Evolutionary conservation across 2,888 invertebrate genomes (phyloP).

Genomic region (Alloplasta piceator): DNA sequence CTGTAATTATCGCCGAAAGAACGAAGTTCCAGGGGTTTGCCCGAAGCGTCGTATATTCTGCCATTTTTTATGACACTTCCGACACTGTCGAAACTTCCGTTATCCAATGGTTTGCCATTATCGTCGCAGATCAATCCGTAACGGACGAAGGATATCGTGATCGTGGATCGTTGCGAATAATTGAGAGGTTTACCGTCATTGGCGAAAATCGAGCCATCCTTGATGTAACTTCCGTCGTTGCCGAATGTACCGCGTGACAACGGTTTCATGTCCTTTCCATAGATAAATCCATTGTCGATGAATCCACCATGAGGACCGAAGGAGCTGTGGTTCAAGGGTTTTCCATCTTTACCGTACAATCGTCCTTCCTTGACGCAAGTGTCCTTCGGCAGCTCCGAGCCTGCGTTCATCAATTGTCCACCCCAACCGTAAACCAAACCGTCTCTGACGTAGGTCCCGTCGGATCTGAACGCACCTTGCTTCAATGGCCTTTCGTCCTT

Average conservation of each 20-base stretch:
- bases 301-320: conserved; percentile 78
- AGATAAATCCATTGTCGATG: conserved; percentile 78
- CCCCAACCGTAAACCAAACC: conserved; percentile 80
- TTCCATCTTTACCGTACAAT: conserved; percentile 77
- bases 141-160: conserved; percentile 75
- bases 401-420: conserved; percentile 78
- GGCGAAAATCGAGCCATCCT: conserved; percentile 77
- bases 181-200: conserved; percentile 75
- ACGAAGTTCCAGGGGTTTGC: conserved; percentile 75
- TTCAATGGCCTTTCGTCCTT: conserved; percentile 75
- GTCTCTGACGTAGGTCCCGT: conserved; percentile 79
- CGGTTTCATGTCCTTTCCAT: conserved; percentile 77
- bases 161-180: conserved; percentile 72
- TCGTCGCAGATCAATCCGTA: conserved; percentile 78
- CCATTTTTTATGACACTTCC: conserved; percentile 78
- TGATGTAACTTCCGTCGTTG: conserved; percentile 77
- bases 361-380: conserved; percentile 78
- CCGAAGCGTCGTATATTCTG: conserved; percentile 75
- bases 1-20: conserved; percentile 72
- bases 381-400: conserved; percentile 76
- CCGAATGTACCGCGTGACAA: conserved; percentile 77
- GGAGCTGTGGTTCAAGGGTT: conserved; percentile 78
- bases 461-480: conserved; percentile 79
- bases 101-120: conserved; percentile 77
- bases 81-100: conserved; percentile 75